Conservation (phyloP, 2,113 vertebrate species). For the Grallaria varia region DNA sequence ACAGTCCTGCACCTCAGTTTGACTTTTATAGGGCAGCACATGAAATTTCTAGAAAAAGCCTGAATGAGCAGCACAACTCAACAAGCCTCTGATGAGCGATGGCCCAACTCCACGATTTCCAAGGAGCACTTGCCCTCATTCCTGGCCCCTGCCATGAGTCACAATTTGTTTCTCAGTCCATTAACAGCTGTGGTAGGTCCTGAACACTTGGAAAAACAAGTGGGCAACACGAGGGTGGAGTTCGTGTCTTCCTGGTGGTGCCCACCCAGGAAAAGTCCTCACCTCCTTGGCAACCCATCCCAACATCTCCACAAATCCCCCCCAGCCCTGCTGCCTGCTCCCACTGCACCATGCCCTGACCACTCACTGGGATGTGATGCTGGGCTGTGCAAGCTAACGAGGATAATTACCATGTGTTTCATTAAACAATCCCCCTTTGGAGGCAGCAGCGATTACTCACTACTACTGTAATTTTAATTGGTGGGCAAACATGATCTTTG, state of each 20-base stretch:
- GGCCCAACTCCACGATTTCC: accelerated
- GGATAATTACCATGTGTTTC: not conserved
- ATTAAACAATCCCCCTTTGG: not conserved
- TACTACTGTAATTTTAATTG: conserved; percentile 44
- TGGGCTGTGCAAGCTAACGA: not conserved
- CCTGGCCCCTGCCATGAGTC: accelerated
- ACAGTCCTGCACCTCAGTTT: accelerated
- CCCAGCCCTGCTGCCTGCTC: not conserved
- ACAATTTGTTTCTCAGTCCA: not conserved
- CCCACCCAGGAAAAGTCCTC: not conserved
- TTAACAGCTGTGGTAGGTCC: accelerated
- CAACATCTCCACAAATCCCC: not conserved
- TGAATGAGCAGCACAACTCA: accelerated
- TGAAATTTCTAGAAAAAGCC: not conserved
- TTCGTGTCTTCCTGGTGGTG: not conserved
- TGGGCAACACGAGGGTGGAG: accelerated
- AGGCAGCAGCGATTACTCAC: not conserved
- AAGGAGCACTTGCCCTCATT: accelerated
- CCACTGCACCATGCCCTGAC: not conserved
- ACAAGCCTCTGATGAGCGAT: accelerated
- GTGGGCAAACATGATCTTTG: conserved; percentile 37
- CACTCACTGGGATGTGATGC: accelerated
- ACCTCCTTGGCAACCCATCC: not conserved
- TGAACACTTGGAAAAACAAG: not conserved
- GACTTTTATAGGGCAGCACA: accelerated